Conservation (phyloP, 2,888 invertebrate species). For the Athalia circularis region DNA sequence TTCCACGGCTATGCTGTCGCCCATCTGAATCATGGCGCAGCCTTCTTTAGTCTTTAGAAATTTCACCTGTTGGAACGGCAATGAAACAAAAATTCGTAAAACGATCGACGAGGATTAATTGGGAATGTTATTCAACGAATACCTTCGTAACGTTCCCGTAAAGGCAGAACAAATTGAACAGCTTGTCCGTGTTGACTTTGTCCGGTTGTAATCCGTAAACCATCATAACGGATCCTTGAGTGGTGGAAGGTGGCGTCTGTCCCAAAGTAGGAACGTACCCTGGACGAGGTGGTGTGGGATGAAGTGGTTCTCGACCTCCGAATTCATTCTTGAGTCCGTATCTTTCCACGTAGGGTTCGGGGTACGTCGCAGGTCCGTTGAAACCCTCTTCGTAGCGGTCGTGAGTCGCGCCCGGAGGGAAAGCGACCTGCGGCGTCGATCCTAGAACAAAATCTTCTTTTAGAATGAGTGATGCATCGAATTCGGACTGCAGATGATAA, state of each 20-base stretch:
- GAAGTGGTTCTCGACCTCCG: slow-evolving; percentile 70
- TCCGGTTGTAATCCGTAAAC: slow-evolving; percentile 96
- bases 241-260: slow-evolving; percentile 69
- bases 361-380: slow-evolving; percentile 71
- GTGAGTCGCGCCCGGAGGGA: slow-evolving; percentile 68
- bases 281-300: slow-evolving; percentile 71
- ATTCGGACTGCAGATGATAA: neutral
- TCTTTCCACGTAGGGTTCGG: slow-evolving; percentile 71
- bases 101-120: neutral
- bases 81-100: slow-evolving; percentile 7
- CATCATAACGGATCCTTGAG: slow-evolving; percentile 95
- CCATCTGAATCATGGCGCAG: slow-evolving; percentile 99
- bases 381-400: slow-evolving; percentile 72
- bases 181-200: slow-evolving; percentile 94
- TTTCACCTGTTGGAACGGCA: slow-evolving; percentile 79
- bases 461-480: neutral
- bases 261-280: slow-evolving; percentile 71
- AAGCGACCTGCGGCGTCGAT: slow-evolving; percentile 68
- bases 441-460: slow-evolving; percentile 57
- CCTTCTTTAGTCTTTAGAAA: slow-evolving; percentile 99
- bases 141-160: slow-evolving; percentile 99
- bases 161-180: slow-evolving; percentile 98
- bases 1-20: slow-evolving; percentile 95
- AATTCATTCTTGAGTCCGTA: slow-evolving; percentile 71
- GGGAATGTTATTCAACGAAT: slow-evolving; percentile 68